Conservation (phyloP, 2,888 invertebrate genomes). For the Chamaedrilus cognettii region DNA sequence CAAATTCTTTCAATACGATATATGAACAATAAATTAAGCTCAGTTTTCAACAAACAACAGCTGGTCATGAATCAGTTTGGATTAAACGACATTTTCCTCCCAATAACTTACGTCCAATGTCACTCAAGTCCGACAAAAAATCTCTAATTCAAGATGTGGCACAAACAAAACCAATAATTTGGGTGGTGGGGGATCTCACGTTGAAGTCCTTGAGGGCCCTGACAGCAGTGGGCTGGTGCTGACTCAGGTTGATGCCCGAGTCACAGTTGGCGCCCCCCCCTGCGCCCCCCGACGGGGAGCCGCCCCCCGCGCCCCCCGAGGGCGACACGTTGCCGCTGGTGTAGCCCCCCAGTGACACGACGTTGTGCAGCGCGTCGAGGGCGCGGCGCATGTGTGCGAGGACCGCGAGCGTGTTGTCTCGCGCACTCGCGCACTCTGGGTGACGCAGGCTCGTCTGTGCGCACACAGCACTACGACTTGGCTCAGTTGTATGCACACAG, state of each 20-base stretch:
- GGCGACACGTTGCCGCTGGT: slow-evolving; percentile 40
- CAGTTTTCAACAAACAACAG: no score
- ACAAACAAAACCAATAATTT: no score
- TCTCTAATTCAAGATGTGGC: no score
- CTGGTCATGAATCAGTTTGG: no score
- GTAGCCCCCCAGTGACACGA: slow-evolving; percentile 88
- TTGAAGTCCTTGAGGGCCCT: slow-evolving; percentile 82
- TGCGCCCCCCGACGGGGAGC: slow-evolving; percentile 41
- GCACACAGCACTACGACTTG: no score
- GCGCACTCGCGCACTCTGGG: slow-evolving; percentile 88
- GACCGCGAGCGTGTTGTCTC: slow-evolving; percentile 95
- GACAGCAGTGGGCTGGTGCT: slow-evolving; percentile 66
- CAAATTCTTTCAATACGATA: not conserved
- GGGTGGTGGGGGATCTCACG: no score
- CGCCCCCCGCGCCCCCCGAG: slow-evolving; percentile 37
- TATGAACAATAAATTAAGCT: not conserved
- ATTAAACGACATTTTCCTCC: no score
- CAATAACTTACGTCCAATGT: no score
- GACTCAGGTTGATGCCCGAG: slow-evolving; percentile 59
- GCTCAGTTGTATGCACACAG: not conserved
- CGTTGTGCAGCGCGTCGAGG: slow-evolving; percentile 96
- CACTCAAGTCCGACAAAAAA: no score
- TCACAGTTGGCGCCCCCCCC: slow-evolving; percentile 50
- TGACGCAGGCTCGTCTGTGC: slow-evolving; percentile 85
- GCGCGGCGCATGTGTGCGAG: slow-evolving; percentile 93